A percentile compares a stretch with the other conserved stretches of the same genome.
These are phyloP conservation scores for Rhynchonema sp. DNA, from an alignment of 2,888 invertebrate genomes.

Conservation along the genomic window DNA sequence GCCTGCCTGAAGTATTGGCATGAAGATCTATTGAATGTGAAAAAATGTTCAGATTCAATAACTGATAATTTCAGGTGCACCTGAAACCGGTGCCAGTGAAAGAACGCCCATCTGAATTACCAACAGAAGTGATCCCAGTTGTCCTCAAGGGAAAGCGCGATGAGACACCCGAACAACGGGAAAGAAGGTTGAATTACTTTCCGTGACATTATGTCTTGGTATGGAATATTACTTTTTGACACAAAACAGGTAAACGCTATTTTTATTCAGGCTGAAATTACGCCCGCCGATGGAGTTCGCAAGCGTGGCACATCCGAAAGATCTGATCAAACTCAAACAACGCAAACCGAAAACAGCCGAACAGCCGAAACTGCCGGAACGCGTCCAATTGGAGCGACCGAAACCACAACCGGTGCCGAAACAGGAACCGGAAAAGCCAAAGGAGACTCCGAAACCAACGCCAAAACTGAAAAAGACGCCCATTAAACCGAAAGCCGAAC, in stretches of 20 bases:
- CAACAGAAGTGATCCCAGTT: not conserved
- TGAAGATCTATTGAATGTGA: too few species aligned
- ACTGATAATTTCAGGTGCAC: not conserved
- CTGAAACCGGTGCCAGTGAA: not conserved
- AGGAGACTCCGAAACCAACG: not conserved
- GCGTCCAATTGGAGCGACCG: not conserved
- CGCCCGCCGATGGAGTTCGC: not conserved
- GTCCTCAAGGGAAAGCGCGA: not conserved
- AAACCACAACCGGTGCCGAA: not conserved
- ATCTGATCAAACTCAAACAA: not conserved
- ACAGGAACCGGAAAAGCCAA: not conserved
- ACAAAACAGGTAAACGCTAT: too few species aligned
- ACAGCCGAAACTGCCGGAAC: not conserved
- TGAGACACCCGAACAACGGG: too few species aligned
- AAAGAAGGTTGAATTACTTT: too few species aligned
- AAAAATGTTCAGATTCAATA: too few species aligned
- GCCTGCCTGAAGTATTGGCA: not conserved
- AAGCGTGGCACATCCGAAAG: not conserved
- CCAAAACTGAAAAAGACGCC: slow-evolving; percentile 6
- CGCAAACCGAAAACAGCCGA: slow-evolving; percentile 9
- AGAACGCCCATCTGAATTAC: not conserved
- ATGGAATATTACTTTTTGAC: too few species aligned
- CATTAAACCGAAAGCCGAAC: not conserved
- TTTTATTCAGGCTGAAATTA: too few species aligned
- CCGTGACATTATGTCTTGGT: too few species aligned